Conservation (phyloP, 2,113 vertebrate species). For the Perca flavescens region DNA sequence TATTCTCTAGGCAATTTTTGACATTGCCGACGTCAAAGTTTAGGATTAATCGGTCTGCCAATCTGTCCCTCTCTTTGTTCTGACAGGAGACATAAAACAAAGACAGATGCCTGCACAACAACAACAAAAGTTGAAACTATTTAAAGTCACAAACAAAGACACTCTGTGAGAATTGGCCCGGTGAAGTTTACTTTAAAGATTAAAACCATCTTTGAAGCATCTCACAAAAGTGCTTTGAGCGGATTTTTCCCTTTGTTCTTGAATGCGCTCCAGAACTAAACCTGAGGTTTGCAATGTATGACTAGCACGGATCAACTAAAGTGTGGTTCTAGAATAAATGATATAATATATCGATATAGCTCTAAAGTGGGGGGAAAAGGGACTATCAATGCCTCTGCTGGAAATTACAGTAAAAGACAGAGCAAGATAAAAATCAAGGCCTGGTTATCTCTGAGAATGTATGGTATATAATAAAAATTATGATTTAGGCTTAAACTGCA, state of each 20-base stretch:
- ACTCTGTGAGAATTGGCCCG: neutral
- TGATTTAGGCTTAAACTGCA: neutral
- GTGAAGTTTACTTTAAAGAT: conserved; percentile 12
- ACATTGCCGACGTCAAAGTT: conserved; percentile 2
- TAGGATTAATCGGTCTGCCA: conserved; percentile 7
- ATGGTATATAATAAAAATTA: neutral
- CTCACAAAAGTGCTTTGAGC: neutral
- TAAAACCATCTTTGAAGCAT: neutral
- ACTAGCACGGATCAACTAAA: neutral
- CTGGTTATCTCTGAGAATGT: neutral
- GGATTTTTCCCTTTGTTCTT: neutral
- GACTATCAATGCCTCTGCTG: neutral
- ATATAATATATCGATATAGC: neutral
- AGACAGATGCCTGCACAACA: conserved; percentile 26
- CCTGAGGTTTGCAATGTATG: neutral
- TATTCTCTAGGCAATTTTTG: conserved; percentile 1
- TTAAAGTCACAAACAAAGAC: conserved; percentile 24
- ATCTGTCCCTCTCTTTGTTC: conserved; percentile 32
- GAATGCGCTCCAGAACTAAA: neutral
- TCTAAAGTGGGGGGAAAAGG: neutral
- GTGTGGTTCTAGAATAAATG: neutral
- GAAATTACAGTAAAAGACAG: neutral
- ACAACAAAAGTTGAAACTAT: neutral
- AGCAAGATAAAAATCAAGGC: neutral
- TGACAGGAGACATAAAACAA: conserved; percentile 15